A percentile compares a stretch with the other conserved stretches of the same genome.
These are phyloP conservation scores for Mionectes macconnelli DNA, from an alignment of 2,113 vertebrate genomes.

Conservation along the genomic window DNA sequence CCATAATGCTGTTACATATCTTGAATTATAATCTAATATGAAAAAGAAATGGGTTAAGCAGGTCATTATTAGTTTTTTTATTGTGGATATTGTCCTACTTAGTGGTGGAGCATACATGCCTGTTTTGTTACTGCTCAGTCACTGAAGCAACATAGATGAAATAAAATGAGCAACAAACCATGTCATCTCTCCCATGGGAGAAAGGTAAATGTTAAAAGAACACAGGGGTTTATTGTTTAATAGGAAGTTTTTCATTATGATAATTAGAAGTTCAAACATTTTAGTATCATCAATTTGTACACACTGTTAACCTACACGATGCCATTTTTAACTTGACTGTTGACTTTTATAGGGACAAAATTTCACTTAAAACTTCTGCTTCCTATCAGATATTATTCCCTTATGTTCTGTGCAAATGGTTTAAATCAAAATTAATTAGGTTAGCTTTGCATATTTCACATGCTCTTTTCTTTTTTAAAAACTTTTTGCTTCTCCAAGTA, in stretches of 20 bases:
- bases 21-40: not conserved
- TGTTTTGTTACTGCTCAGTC: conserved; percentile 44
- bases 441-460: not conserved
- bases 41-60: not conserved
- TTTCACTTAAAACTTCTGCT: conserved; percentile 4
- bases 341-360: conserved; percentile 24
- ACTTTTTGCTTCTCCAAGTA: not conserved
- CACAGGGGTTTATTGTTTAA: conserved; percentile 56
- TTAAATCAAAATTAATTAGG: conserved; percentile 18
- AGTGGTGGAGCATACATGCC: not conserved
- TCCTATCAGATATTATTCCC: conserved; percentile 6
- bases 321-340: conserved; percentile 19
- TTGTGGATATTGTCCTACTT: not conserved
- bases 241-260: conserved; percentile 53
- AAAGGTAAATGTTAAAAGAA: conserved; percentile 60
- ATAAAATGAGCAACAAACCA: conserved; percentile 61
- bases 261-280: conserved; percentile 58
- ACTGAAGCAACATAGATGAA: conserved; percentile 38
- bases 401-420: not conserved
- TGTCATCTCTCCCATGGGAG: conserved; percentile 51
- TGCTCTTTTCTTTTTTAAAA: not conserved
- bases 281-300: conserved; percentile 50
- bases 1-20: not conserved
- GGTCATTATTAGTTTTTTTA: not conserved
- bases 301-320: conserved; percentile 1